These are phyloP conservation scores for Eulemur albifrons DNA, from an alignment of 2,797 vertebrate genomes.

Conservation along the genomic window DNA sequence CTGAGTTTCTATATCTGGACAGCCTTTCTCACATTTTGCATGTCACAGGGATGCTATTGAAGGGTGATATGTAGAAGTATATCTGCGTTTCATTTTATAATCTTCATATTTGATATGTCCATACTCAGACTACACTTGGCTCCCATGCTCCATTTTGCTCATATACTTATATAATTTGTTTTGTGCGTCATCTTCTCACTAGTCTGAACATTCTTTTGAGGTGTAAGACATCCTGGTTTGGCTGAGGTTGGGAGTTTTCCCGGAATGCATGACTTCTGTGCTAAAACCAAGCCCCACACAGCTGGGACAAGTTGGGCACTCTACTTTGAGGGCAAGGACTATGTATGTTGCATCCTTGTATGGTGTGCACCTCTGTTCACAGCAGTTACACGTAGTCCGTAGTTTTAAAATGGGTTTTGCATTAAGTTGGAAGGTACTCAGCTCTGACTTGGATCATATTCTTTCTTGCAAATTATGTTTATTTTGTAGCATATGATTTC, in stretches of 20 bases:
- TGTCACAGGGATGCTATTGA: not conserved
- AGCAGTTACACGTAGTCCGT: not conserved
- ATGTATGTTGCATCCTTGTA: not conserved
- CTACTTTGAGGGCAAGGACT: not conserved
- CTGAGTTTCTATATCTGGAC: not conserved
- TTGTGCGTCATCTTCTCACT: not conserved
- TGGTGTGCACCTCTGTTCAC: not conserved
- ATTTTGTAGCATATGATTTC: not conserved
- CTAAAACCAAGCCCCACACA: not conserved
- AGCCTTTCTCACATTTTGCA: not conserved
- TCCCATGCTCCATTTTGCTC: not conserved
- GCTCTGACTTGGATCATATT: not conserved
- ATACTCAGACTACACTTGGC: not conserved
- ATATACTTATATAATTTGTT: not conserved
- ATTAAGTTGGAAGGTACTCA: not conserved
- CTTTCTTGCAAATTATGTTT: not conserved
- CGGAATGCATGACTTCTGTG: not conserved
- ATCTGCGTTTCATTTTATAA: not conserved
- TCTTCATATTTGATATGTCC: no score
- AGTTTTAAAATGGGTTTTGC: not conserved
- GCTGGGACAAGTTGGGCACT: not conserved
- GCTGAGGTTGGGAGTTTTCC: not conserved
- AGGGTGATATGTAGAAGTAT: not conserved
- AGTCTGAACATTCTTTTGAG: not conserved
- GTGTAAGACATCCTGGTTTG: not conserved